Conservation (phyloP, 2,888 invertebrate species). For the Ochlodes sylvanus region DNA sequence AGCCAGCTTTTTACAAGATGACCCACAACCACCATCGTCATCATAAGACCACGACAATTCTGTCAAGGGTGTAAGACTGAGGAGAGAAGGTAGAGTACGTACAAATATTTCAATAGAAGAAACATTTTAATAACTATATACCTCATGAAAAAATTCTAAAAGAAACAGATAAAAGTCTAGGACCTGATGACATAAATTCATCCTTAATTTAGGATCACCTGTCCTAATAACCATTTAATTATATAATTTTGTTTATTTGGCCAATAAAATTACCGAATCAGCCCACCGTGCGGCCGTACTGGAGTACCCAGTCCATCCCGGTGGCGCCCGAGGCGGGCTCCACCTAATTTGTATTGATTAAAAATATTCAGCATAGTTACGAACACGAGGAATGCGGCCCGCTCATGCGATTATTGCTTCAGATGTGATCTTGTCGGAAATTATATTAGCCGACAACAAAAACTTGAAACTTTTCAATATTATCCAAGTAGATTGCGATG, state of each 20-base stretch:
- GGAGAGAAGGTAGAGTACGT: no score
- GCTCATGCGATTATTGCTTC: constrained; percentile 65
- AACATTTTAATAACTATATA: no score
- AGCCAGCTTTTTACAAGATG: no score
- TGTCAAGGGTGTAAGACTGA: no score
- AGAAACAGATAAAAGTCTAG: no score
- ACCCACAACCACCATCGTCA: no score
- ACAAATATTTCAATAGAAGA: no score
- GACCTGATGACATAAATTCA: no score
- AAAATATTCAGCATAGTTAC: constrained; percentile 84
- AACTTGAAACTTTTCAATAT: constrained; percentile 20
- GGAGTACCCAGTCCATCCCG: constrained; percentile 49
- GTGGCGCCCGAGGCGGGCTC: constrained; percentile 64
- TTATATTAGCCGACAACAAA: constrained; percentile 29
- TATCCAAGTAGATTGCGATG: background rate
- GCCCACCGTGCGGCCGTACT: constrained; percentile 18
- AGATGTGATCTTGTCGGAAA: constrained; percentile 57
- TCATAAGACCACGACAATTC: no score
- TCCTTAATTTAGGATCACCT: no score
- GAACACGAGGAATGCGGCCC: constrained; percentile 60
- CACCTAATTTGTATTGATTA: constrained; percentile 86
- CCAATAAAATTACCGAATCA: background rate
- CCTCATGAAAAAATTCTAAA: no score
- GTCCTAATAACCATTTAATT: no score
- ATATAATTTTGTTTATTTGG: constrained; percentile 6